Evolutionary conservation across 2,888 invertebrate genomes (phyloP).

Genomic region (Pristionchus exspectatus): DNA sequence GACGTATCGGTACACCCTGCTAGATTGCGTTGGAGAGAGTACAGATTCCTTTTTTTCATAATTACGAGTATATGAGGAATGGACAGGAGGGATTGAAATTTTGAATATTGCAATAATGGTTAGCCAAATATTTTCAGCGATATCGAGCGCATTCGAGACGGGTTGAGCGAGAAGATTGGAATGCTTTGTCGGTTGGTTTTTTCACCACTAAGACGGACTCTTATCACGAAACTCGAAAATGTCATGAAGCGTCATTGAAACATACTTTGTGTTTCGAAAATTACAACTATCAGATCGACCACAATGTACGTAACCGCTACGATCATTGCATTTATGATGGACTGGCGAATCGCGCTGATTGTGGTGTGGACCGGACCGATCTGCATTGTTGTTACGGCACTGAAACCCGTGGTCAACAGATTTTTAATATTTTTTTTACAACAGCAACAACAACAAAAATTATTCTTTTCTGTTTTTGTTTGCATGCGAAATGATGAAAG

Average conservation of each 20-base stretch:
- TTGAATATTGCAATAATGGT: no score
- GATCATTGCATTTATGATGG: background rate
- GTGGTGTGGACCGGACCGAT: slow-evolving; percentile 46
- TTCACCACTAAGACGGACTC: no score
- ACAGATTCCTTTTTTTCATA: no score
- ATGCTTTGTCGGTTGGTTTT: background rate
- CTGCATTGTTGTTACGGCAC: background rate
- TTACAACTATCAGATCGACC: background rate
- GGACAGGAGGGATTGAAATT: no score
- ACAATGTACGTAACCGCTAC: background rate
- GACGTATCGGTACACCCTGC: no score
- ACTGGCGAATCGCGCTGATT: slow-evolving; percentile 48
- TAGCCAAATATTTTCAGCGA: slow-evolving; percentile 4
- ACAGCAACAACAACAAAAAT: no score
- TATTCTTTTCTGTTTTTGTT: no score
- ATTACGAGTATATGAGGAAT: no score
- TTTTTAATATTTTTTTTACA: background rate
- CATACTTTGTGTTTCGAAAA: background rate
- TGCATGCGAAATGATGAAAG: background rate
- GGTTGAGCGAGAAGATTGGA: background rate
- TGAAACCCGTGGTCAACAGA: background rate
- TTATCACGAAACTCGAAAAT: no score
- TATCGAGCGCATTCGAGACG: slow-evolving; percentile 11
- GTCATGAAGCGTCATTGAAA: no score
- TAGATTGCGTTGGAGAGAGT: no score